Percentiles rank a stretch among this genome's conserved stretches.
These are phyloP conservation scores for Clanis bilineata DNA, from an alignment of 2,888 invertebrate genomes.

Conservation along the genomic window DNA sequence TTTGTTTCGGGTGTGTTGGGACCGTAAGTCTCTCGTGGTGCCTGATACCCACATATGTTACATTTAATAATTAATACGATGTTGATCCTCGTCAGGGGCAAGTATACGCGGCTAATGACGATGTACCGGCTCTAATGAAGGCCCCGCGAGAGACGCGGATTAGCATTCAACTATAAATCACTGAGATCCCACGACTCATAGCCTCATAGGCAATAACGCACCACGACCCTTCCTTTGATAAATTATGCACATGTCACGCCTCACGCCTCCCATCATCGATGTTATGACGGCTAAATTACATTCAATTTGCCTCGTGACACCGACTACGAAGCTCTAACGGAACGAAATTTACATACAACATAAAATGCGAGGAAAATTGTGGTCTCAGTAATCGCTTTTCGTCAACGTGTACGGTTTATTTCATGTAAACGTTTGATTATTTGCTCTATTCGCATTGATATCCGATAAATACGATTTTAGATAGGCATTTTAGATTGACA, in stretches of 20 bases:
- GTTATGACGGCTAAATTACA: constrained; percentile 41
- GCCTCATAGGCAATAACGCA: constrained; percentile 9
- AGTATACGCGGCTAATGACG: not conserved
- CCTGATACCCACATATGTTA: not conserved
- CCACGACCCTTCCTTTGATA: constrained; percentile 42
- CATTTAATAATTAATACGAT: not conserved
- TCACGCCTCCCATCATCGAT: constrained; percentile 36
- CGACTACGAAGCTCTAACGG: constrained; percentile 21
- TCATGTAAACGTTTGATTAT: not conserved
- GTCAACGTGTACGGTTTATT: constrained; percentile 21
- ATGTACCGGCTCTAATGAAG: constrained; percentile 2
- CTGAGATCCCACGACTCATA: constrained; percentile 8
- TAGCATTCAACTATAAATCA: constrained; percentile 20
- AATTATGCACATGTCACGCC: constrained; percentile 43
- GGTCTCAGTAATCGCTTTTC: constrained; percentile 31
- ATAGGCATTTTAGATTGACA: no score
- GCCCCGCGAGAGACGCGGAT: constrained; percentile 1
- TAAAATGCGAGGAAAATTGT: constrained; percentile 35
- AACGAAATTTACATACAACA: constrained; percentile 36
- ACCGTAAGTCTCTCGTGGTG: no score
- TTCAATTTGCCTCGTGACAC: constrained; percentile 36
- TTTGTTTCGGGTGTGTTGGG: no score
- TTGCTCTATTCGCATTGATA: not conserved
- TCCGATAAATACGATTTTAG: not conserved
- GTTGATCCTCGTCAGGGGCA: not conserved